Base-by-base conservation (phyloP, 1,140 invertebrate species). In the Atta colombica region DNA sequence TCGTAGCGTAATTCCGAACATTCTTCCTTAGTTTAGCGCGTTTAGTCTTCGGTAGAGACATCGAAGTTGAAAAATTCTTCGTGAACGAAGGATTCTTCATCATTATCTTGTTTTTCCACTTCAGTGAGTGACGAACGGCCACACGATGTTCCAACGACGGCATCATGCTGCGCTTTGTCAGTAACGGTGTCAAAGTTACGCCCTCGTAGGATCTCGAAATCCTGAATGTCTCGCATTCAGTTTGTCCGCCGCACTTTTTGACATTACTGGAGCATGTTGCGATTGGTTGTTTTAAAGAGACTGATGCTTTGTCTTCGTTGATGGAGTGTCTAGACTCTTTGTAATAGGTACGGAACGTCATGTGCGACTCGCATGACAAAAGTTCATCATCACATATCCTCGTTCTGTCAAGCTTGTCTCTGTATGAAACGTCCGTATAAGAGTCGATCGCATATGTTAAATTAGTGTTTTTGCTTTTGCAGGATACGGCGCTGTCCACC, bases 381-480 rank as follows among this genome's bases (percentile, higher is more conserved):
- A 63, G 25, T 77, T 81, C 58, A 12, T 77, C 58, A 35, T 65
- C 58, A 21, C 28, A 25, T 51, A 39, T 84, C 14, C 31, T 74
- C 80, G 14, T 77, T 51, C 21, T 49, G 18, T 61, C 72, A 12
- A 31, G n/a, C 39, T 45, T 63, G 60, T 3, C 25, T 66, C 10
- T 39, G 8, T 12, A 39, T 3, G 49, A 35, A 21, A 69, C 18
- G 16, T 60, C 25, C 21, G 61, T 68, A 2, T 4, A 25, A 16
- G 80, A 84, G 18, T 78, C 21, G 49, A 86, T 86, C 39, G 81
- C 65, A 16, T 80, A 86, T 18, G 77, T 86, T 39, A 80, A 8
- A 60, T 86, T 68, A 14, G 51, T 86, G 8, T 8, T n/a, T 51
- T 86, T 69, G 6, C 85, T 86, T 25, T 16, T 86, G 61, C 35